These are phyloP conservation scores for Drosophila melanosoma DNA, from an alignment of 2,888 invertebrate species.

Conservation along the genomic window DNA sequence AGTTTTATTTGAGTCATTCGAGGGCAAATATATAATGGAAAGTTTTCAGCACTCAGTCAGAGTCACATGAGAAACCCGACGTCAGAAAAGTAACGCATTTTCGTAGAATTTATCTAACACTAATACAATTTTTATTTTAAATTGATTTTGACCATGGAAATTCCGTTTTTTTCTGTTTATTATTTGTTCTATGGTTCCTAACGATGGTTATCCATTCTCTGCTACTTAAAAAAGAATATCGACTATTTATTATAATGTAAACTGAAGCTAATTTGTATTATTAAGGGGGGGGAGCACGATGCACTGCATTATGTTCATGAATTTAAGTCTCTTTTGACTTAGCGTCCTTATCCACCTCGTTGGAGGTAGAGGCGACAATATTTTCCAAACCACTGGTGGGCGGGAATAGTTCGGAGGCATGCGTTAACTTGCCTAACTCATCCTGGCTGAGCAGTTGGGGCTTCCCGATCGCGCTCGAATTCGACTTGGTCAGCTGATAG, in stretches of 20 bases:
- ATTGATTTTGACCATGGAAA: constrained; percentile 52
- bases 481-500: constrained; percentile 82
- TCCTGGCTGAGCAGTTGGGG: constrained; percentile 74
- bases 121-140: constrained; percentile 48
- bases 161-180: background rate
- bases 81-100: constrained; percentile 30
- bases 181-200: constrained; percentile 21
- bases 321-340: constrained; percentile 35
- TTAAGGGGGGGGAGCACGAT: constrained; percentile 49
- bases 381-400: constrained; percentile 33
- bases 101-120: constrained; percentile 24
- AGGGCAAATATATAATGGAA: constrained; percentile 30
- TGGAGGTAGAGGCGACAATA: constrained; percentile 39
- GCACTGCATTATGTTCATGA: constrained; percentile 62
- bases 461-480: constrained; percentile 73
- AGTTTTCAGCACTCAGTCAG: constrained; percentile 47
- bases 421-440: constrained; percentile 71
- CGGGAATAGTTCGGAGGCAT: constrained; percentile 76
- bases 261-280: constrained; percentile 27
- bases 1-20: constrained; percentile 21
- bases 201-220: constrained; percentile 69
- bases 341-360: constrained; percentile 43
- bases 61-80: constrained; percentile 55
- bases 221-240: constrained; percentile 49
- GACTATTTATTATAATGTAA: constrained; percentile 27